phyloP scores from a whole-genome alignment of 2,113 vertebrate genomes.

The Australoheros scitulus region DNA sequence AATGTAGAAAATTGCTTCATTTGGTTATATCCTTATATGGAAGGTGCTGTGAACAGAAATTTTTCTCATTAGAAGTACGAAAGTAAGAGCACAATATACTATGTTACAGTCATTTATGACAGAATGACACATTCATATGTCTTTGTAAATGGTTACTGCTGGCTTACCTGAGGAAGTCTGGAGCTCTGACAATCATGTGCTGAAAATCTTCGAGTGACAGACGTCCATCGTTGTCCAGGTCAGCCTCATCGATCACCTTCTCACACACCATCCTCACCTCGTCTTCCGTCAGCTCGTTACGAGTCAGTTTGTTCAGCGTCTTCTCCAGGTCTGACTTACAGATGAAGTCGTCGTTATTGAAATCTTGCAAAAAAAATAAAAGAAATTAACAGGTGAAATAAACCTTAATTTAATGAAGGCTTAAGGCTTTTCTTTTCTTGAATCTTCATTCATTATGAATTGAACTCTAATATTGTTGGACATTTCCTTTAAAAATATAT shows the following conservation, averaged over 20 bases:
- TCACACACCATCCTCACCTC: slow-evolving; percentile 93
- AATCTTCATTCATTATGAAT: not conserved
- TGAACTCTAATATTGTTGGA: not conserved
- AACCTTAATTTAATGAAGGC: not conserved
- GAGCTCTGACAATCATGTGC: slow-evolving; percentile 91
- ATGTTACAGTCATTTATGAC: not conserved
- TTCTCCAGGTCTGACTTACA: slow-evolving; percentile 93
- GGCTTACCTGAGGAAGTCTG: slow-evolving; percentile 94
- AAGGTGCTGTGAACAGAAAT: slow-evolving; percentile 77
- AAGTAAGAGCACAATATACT: not conserved
- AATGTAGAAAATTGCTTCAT: not conserved
- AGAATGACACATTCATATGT: not conserved
- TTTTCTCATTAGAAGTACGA: not conserved
- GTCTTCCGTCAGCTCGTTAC: slow-evolving; percentile 89
- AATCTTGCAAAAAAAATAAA: slow-evolving; percentile 80
- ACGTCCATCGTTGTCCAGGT: slow-evolving; percentile 91
- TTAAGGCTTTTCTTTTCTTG: not conserved
- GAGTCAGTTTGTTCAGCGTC: slow-evolving; percentile 90
- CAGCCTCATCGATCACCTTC: slow-evolving; percentile 94
- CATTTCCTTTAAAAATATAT: not conserved
- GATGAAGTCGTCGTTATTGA: slow-evolving; percentile 94
- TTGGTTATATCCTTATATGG: slow-evolving; percentile 81
- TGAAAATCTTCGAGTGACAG: slow-evolving; percentile 96
- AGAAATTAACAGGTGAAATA: not conserved
- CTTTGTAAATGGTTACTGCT: not conserved